Evolutionary conservation across 2,113 vertebrate species (phyloP), one percentile per base, ranked within the genome.

Genomic region (Pithys albifrons): DNA sequence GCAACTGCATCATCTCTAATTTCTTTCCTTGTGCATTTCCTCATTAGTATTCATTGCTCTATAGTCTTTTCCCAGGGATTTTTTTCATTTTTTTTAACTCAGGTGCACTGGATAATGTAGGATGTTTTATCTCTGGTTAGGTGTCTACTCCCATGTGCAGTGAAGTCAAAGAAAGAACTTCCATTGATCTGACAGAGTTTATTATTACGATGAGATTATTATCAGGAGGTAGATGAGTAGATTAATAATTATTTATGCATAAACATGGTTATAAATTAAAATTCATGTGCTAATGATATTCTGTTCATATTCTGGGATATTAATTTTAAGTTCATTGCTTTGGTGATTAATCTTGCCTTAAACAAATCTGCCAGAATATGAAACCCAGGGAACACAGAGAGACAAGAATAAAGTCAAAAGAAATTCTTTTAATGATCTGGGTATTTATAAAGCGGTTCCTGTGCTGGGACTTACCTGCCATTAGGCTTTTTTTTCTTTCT

Each of bases 251-350:
- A 77, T 84, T 91, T 96, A 64, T 86, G 65, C 48, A 87, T 91
- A 95, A 96, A 95, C 61, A 95, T 77, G 18, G 58, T 67, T 81
- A 59, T 81, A 86, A 59, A 59, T 77, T 77, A 17, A 94, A 91
- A 84, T 77, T 85, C 7, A 46, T 54, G 6, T 92, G 55, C 25
- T 83, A 58, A 83, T 74, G 52, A 64, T 67, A 81, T 29, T 77
- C 4, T 64, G 10, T 81, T 89, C 33, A 41, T 85, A 83, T 84
- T 85, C 64, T 35, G n/a, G 19, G 24, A 46, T 74, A 74, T 43
- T 66, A 85, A 85, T 95, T 93, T 88, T 61, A 76, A 92, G 69
- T 70, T 76, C 58, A 46, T 17, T 39, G 25, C 83, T 86, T 88
- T 55, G 33, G 28, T 92, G 79, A 91, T 97, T 93, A 91, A 88